Percentiles rank a stretch among this genome's conserved stretches.
phyloP scores from a whole-genome alignment of 2,888 invertebrate species.

The Hydraecia micacea region DNA sequence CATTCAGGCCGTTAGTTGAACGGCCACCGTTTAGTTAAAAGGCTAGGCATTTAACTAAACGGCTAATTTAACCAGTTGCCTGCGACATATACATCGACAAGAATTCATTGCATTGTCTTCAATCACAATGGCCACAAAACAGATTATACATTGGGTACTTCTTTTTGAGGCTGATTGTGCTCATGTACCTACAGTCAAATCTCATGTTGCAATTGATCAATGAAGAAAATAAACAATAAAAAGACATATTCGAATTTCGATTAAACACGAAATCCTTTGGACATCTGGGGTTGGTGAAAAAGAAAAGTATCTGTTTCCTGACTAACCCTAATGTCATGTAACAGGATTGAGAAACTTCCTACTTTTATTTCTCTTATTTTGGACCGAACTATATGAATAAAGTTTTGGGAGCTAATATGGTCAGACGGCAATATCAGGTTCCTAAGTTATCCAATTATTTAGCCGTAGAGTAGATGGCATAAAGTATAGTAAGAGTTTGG shows the following conservation, averaged over 20 bases:
- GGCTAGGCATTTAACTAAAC: too few species aligned
- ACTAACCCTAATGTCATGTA: conserved; percentile 22
- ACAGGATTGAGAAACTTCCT: conserved; percentile 41
- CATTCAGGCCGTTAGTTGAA: too few species aligned
- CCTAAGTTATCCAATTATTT: conserved; percentile 35
- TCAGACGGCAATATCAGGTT: conserved; percentile 36
- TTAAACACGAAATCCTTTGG: not conserved
- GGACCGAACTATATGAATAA: conserved; percentile 51
- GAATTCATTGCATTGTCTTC: too few species aligned
- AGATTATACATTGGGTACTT: too few species aligned
- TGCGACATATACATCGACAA: not conserved
- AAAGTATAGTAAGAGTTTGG: not conserved
- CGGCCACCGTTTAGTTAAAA: too few species aligned
- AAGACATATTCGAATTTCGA: not conserved
- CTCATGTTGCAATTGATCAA: not conserved
- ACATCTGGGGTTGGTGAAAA: not conserved
- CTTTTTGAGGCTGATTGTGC: not conserved
- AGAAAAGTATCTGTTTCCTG: not conserved
- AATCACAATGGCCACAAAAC: too few species aligned
- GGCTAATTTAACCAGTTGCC: too few species aligned
- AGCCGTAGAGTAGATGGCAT: not conserved
- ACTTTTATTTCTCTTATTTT: conserved; percentile 36
- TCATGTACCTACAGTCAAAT: not conserved
- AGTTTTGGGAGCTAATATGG: conserved; percentile 47
- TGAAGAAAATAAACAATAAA: not conserved